Evolutionary conservation across 2,797 vertebrate genomes (phyloP).

Genomic region (Smutsia gigantea): DNA sequence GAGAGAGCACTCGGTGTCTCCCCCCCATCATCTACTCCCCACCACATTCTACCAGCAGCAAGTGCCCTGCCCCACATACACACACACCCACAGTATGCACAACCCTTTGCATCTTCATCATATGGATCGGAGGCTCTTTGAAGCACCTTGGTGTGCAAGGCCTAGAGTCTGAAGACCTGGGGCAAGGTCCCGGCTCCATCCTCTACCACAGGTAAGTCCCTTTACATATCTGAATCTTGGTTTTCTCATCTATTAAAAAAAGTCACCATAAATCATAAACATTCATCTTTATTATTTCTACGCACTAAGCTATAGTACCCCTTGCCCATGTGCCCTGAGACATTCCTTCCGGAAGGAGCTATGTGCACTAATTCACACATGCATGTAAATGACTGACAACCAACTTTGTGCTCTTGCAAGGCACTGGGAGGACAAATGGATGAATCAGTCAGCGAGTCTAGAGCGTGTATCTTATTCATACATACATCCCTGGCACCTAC

Average conservation of each 20-base stretch:
- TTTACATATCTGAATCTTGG: not conserved
- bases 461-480: not conserved
- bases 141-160: not conserved
- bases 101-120: not conserved
- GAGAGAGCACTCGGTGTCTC: fast-evolving
- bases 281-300: not conserved
- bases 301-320: not conserved
- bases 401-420: not conserved
- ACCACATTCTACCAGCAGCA: not conserved
- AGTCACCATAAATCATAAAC: not conserved
- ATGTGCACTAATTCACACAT: not conserved
- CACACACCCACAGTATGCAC: not conserved
- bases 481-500: not conserved
- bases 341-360: not conserved
- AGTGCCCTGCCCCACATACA: fast-evolving
- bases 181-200: not conserved
- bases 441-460: not conserved
- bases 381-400: not conserved
- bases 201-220: not conserved
- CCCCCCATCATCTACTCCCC: not conserved
- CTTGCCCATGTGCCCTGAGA: not conserved
- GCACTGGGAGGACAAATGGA: not conserved
- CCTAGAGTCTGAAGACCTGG: not conserved
- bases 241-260: not conserved
- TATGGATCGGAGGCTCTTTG: not conserved